Base-by-base conservation (phyloP, 2,113 vertebrate species). In the Antidorcas marsupialis region DNA sequence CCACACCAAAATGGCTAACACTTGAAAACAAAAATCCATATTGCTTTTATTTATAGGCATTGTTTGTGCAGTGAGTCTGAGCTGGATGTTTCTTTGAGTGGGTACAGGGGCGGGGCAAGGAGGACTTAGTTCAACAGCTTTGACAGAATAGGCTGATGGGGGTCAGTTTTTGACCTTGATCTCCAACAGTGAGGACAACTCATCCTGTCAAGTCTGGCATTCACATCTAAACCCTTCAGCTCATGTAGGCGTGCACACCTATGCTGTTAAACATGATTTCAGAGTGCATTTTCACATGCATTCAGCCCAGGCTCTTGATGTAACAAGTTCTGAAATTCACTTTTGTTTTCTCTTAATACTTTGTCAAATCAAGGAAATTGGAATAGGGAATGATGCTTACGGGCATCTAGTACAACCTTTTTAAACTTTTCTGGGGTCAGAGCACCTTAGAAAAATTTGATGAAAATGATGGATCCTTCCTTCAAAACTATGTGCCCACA, bases 31-130 rank as follows among this genome's bases (percentile, higher is more conserved):
- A 71, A 39, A 93, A 86, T 74, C 74, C 47, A 23, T 27, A 50
- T 55, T 74, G 45, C 76, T 55, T 76, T 96, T 89, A 45, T 95
- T 96, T 89, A 53, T 87, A 79, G 45, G 53, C 14, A n/a, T 97
- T 94, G 78, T 98, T 98, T 98, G 91, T 96, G 85, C 87, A 94
- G 92, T 89, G 93, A 33, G 50, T 43, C 13, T 81, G 91, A 33
- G 96, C 97, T 79, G 91, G 88, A 93, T 94, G n/a, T 64, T 91
- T 94, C 81, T 60, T 91, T 93, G 23, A 55, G 36, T 45, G 33
- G 71, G 33, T 5, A 7, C 23, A 0, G 52, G 25, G 27, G 16
- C 23, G 33, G 50, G 33, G 30, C 71, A 43, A 81, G 92, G 95
- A 97, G 93, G 36, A 96, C 87, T 93, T 39, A 55, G 50, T 60